Conservation (phyloP, 2,888 invertebrate genomes). For the Melitaea athalia region DNA sequence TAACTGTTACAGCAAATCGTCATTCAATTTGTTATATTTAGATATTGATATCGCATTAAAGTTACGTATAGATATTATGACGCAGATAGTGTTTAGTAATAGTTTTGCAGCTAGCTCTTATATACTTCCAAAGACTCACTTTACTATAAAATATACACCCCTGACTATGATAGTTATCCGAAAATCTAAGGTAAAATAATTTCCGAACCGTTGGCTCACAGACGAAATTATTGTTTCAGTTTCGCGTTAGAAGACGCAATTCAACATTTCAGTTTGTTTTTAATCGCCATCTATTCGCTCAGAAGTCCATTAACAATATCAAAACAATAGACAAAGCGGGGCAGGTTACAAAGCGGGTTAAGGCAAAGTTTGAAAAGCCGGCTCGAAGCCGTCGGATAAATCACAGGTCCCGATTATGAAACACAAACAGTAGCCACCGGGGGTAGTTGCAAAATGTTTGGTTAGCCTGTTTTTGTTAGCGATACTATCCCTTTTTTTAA, state of each 20-base stretch:
- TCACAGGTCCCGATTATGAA: conserved; percentile 63
- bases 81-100: background rate
- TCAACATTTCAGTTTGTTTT: conserved; percentile 23
- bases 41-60: background rate
- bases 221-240: background rate
- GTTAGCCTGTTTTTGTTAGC: conserved; percentile 15
- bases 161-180: background rate
- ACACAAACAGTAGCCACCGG: conserved; percentile 50
- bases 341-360: conserved; percentile 30
- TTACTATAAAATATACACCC: background rate
- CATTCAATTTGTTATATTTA: background rate
- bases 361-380: conserved; percentile 45
- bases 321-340: conserved; percentile 41
- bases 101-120: background rate
- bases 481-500: background rate
- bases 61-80: background rate
- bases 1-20: background rate
- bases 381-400: conserved; percentile 49
- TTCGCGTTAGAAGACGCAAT: conserved; percentile 17
- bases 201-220: background rate
- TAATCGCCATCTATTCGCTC: conserved; percentile 28
- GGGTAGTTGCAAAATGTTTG: conserved; percentile 23
- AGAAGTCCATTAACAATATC: conserved; percentile 41
- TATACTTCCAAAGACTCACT: background rate
- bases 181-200: background rate